Conservation (phyloP, 2,888 invertebrate species). For the Diplolepis rosae region DNA sequence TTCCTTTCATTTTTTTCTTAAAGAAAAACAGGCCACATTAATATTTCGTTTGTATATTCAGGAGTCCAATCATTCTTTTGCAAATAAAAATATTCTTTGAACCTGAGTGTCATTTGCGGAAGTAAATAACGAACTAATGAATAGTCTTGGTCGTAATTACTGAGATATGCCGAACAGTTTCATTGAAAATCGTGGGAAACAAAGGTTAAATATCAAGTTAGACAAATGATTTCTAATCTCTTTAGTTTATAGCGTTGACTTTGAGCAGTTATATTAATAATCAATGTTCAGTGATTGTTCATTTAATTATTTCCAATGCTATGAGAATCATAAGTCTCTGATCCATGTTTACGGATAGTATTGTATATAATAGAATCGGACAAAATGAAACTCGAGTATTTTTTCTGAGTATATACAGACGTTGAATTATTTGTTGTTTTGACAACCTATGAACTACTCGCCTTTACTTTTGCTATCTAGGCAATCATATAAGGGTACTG, state of each 20-base stretch:
- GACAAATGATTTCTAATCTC: slow-evolving; percentile 2
- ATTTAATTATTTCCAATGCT: background rate
- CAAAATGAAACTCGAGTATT: too few relatives aligned
- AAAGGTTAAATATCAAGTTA: background rate
- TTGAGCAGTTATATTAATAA: background rate
- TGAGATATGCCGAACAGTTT: background rate
- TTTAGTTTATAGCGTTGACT: background rate
- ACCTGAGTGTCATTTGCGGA: background rate
- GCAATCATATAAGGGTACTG: background rate
- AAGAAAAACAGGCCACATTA: too few relatives aligned
- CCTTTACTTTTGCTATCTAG: background rate
- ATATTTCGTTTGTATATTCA: too few relatives aligned
- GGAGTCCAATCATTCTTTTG: too few relatives aligned
- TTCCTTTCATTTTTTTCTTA: too few relatives aligned
- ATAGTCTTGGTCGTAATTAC: background rate
- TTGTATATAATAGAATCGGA: too few relatives aligned
- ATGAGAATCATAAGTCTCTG: background rate
- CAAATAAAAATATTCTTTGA: too few relatives aligned
- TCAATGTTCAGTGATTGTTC: background rate
- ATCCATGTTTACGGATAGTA: too few relatives aligned
- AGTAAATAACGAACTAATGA: background rate
- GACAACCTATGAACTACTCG: background rate
- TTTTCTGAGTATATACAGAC: background rate
- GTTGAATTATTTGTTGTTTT: background rate
- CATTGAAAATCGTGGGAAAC: background rate